Evolutionary conservation across 2,797 vertebrate species (phyloP).

Genomic region (Diceros bicornis): DNA sequence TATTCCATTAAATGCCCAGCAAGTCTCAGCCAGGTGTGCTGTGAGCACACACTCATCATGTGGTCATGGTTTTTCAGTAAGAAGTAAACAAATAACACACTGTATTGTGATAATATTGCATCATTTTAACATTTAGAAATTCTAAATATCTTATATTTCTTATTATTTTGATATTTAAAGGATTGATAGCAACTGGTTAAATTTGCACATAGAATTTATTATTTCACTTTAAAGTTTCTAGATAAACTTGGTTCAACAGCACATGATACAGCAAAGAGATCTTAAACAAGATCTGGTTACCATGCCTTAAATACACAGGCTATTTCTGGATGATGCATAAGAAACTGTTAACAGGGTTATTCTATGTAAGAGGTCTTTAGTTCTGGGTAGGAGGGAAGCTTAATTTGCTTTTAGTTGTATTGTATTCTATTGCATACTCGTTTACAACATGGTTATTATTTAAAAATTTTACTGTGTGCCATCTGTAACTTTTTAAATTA

Average conservation of each 20-base stretch:
- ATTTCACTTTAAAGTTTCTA: constrained; percentile 13
- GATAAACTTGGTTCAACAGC: not conserved
- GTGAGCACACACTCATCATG: not conserved
- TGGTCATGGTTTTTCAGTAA: not conserved
- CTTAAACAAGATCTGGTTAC: not conserved
- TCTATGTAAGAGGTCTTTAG: not conserved
- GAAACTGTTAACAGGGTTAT: not conserved
- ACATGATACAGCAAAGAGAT: not conserved
- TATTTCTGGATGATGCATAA: not conserved
- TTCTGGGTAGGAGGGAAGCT: not conserved
- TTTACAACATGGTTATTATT: constrained; percentile 53
- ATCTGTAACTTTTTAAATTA: constrained; percentile 69
- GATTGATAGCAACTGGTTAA: not conserved
- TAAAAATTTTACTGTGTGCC: constrained; percentile 29
- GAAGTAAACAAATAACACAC: not conserved
- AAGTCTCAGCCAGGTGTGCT: not conserved
- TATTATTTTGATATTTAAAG: not conserved
- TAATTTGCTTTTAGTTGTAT: not conserved
- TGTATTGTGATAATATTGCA: not conserved
- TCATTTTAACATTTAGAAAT: not conserved
- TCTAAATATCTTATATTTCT: not conserved
- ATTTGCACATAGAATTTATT: not conserved
- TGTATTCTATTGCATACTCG: not conserved
- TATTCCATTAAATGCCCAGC: not conserved
- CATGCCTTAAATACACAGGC: not conserved